Conservation (phyloP, 2,888 invertebrate genomes). For the Tetragonisca angustula region DNA sequence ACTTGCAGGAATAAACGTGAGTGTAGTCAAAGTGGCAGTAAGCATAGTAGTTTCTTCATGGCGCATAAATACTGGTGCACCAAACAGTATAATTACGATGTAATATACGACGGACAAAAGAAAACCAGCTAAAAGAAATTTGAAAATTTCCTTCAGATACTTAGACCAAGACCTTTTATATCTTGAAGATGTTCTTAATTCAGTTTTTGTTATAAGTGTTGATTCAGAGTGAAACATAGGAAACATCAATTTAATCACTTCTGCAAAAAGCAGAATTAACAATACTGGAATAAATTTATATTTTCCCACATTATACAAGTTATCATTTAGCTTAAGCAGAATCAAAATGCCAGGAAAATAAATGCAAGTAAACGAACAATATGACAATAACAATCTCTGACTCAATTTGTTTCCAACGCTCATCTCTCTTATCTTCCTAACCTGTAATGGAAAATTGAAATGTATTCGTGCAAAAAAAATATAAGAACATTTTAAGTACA, state of each 20-base stretch:
- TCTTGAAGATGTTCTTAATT: constrained; percentile 80
- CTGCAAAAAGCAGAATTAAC: constrained; percentile 83
- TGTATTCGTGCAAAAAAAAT: neutral
- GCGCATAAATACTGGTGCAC: constrained; percentile 87
- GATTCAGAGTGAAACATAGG: constrained; percentile 75
- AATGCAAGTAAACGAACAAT: constrained; percentile 87
- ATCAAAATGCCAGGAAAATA: constrained; percentile 87
- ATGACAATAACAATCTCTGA: constrained; percentile 81
- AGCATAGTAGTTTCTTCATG: constrained; percentile 89
- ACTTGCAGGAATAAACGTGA: constrained; percentile 88
- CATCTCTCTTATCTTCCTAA: constrained; percentile 38
- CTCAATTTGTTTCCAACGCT: constrained; percentile 53
- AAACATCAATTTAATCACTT: constrained; percentile 85
- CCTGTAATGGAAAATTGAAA: constrained; percentile 26
- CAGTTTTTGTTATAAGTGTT: constrained; percentile 73
- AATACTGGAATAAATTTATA: constrained; percentile 83
- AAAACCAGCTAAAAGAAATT: constrained; percentile 84
- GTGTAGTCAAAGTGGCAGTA: constrained; percentile 86
- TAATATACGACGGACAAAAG: constrained; percentile 86
- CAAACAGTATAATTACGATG: constrained; percentile 87
- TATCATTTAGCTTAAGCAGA: constrained; percentile 86
- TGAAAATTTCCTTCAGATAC: constrained; percentile 85
- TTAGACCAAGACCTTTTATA: constrained; percentile 83
- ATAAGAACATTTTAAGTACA: neutral
- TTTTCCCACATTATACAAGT: constrained; percentile 87